Evolutionary conservation across 2,113 vertebrate genomes (phyloP).

Genomic region (Talpa occidentalis): DNA sequence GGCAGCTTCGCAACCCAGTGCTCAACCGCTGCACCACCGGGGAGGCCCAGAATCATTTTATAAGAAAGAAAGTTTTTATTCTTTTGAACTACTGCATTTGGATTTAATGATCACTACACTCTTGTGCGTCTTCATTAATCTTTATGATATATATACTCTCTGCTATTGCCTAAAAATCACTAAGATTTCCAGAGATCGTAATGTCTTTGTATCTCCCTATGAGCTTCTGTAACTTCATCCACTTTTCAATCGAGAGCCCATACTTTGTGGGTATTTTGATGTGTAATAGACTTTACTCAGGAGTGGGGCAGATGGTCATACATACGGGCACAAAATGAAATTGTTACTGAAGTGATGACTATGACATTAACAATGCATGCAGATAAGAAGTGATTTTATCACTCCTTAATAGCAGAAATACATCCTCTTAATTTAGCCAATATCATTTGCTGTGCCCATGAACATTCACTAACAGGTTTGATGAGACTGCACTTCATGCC

Average conservation of each 20-base stretch:
- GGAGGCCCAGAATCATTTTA: not conserved
- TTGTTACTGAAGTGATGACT: too few relatives aligned
- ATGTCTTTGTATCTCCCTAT: not conserved
- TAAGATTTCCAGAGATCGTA: not conserved
- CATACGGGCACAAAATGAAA: not conserved
- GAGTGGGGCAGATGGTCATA: not conserved
- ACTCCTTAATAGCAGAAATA: too few relatives aligned
- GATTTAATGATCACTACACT: not conserved
- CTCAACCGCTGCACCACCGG: too few relatives aligned
- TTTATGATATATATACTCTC: not conserved
- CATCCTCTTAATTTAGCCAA: too few relatives aligned
- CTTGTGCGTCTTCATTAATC: not conserved
- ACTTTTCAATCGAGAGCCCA: not conserved
- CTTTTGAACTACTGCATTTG: not conserved
- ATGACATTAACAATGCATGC: too few relatives aligned
- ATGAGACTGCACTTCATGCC: constrained; percentile 50
- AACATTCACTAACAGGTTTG: constrained; percentile 50
- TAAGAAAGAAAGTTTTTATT: not conserved
- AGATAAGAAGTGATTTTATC: too few relatives aligned
- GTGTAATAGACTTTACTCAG: not conserved
- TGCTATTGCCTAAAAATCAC: not conserved
- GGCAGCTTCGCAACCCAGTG: too few relatives aligned
- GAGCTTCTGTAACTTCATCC: not conserved
- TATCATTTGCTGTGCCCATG: too few relatives aligned
- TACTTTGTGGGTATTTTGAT: not conserved